Evolutionary conservation across 2,113 vertebrate species (phyloP), one percentile per base, ranked within the genome.

Genomic region (Otus sunia): DNA sequence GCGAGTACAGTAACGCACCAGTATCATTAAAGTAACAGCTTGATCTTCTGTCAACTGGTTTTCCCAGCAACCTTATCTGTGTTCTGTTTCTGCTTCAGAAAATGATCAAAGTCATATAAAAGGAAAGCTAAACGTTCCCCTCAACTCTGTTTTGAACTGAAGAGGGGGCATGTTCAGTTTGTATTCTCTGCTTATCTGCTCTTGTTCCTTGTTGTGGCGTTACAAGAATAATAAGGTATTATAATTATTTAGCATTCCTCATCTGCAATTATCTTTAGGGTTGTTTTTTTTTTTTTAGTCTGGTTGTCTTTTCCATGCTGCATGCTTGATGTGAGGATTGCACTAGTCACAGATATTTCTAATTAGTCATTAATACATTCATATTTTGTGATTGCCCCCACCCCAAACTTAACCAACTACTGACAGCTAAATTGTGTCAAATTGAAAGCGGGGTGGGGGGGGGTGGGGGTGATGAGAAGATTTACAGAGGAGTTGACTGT

Each of bases 91-190:
- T 93, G 49, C 82, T 90, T 92, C 58, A 69, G 92, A 79, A 97
- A 92, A 90, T 90, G 45, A 94, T 97, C 88, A 86, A 96, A 97
- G 92, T 86, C 86, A 41, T 83, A 56, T 58, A 53, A 88, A 92
- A 90, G 25, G 39, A 88, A 92, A 86, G 79, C 45, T 92, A 34
- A 90, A 73, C 9, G 34, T 86, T 88, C 9, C 1, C 32, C 15
- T 92, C 17, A 45, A 14, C 50, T 86, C 63, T 10, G 30, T 88
- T 87, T 88, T 92, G 91, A 93, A 79, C 82, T 83, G 82, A 94
- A 93, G 11, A 5, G 62, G 71, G 64, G 75, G 58, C 53, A 86
- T 76, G 58, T 64, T 92, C 27, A 30, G 23, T 88, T 88, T 58
- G n/a, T 92, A 27, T 86, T 69, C 22, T 79, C 64, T 81, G 84